These are phyloP conservation scores for Neoascia interrupta DNA, from an alignment of 2,888 invertebrate genomes.

Conservation along the genomic window DNA sequence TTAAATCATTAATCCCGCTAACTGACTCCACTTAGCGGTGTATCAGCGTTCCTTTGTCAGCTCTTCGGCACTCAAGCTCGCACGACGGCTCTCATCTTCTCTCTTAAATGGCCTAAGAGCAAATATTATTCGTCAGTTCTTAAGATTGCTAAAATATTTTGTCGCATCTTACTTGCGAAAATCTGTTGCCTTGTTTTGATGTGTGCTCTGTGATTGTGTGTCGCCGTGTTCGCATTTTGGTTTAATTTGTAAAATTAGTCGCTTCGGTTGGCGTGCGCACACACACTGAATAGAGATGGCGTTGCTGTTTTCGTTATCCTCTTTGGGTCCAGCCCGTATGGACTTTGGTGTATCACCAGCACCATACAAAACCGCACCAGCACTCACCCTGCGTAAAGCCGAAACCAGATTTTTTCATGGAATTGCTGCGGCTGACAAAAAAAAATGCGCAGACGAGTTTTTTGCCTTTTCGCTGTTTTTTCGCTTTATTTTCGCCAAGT, in stretches of 20 bases:
- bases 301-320: constrained; percentile 49
- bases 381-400: constrained; percentile 5
- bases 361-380: too few species aligned
- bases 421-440: constrained; percentile 40
- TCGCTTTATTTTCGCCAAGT: constrained; percentile 44
- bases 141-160: too few species aligned
- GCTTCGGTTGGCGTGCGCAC: constrained; percentile 65
- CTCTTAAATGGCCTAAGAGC: constrained; percentile 64
- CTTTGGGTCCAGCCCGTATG: background rate
- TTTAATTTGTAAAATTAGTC: constrained; percentile 69
- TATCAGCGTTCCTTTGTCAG: constrained; percentile 24
- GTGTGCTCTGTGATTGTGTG: background rate
- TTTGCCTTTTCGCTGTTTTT: constrained; percentile 38
- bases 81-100: constrained; percentile 1
- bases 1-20: constrained; percentile 68
- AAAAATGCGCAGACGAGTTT: constrained; percentile 39
- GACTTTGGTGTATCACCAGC: background rate
- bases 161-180: too few species aligned
- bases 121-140: too few species aligned
- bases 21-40: constrained; percentile 67
- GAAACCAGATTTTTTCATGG: constrained; percentile 65
- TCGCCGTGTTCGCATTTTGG: constrained; percentile 45
- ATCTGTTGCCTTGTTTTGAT: too few species aligned
- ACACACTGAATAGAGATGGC: constrained; percentile 55
- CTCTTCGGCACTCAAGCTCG: background rate